Percentiles rank a stretch among this genome's conserved stretches.
These are phyloP conservation scores for Chrysopilus asiliformis DNA, from an alignment of 2,888 invertebrate species.

Conservation along the genomic window DNA sequence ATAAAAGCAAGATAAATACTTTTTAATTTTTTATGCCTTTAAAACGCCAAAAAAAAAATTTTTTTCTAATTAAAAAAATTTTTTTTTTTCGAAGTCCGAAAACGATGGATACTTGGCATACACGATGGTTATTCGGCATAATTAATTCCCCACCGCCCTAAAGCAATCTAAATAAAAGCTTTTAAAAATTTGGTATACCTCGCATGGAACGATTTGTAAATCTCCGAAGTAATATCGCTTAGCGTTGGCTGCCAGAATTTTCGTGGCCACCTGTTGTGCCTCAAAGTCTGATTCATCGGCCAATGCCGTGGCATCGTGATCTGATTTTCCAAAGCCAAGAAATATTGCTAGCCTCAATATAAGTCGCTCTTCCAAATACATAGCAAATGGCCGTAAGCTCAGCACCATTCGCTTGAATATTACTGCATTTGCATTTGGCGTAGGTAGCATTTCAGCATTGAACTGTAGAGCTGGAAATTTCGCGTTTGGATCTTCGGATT, in stretches of 20 bases:
- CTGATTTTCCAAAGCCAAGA: slow-evolving; percentile 44
- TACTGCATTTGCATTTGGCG: slow-evolving; percentile 64
- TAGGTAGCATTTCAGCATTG: slow-evolving; percentile 60
- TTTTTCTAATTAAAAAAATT: background rate
- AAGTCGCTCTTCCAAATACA: slow-evolving; percentile 78
- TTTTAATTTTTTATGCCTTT: no score
- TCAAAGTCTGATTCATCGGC: slow-evolving; percentile 68
- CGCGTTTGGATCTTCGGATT: slow-evolving; percentile 28
- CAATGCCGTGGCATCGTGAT: slow-evolving; percentile 48
- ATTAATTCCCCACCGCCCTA: no score
- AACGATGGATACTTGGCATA: background rate
- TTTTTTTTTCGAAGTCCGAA: background rate
- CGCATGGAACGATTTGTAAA: slow-evolving; percentile 62
- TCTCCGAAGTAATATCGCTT: slow-evolving; percentile 79
- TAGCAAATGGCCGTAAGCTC: slow-evolving; percentile 65
- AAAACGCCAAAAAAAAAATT: background rate
- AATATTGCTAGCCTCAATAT: slow-evolving; percentile 58
- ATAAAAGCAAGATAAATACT: no score
- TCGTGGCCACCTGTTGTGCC: slow-evolving; percentile 63
- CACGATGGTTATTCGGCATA: background rate
- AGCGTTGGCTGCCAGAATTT: slow-evolving; percentile 66
- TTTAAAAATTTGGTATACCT: slow-evolving; percentile 38
- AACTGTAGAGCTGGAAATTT: slow-evolving; percentile 60
- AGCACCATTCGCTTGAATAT: slow-evolving; percentile 79
- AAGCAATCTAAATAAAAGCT: no score